Percentiles rank a stretch among this genome's conserved stretches.
These are phyloP conservation scores for human DNA, from an alignment of 2,113 vertebrate species.

Conservation along the genomic window GRCh38 chr16:16028001-16028500, in stretches of 20 bases:
- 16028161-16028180: neutral
- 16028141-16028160: neutral
- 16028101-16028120: neutral
- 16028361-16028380: neutral
- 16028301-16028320: neutral
- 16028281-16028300: neutral
- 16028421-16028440: neutral
- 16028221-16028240: neutral
- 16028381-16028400: neutral
- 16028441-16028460: neutral
- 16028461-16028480: too few relatives aligned
- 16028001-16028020: neutral
- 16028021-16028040: neutral
- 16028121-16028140: neutral
- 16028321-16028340: neutral
- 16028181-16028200: neutral
- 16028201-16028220: neutral
- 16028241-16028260: too few relatives aligned
- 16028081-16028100: accelerated
- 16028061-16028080: neutral
- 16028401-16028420: neutral
- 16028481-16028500: neutral
- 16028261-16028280: neutral
- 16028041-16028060: neutral
- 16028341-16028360: accelerated